Base-by-base conservation (phyloP, 1,140 invertebrate genomes). In the Neocloeon triangulifer region DNA sequence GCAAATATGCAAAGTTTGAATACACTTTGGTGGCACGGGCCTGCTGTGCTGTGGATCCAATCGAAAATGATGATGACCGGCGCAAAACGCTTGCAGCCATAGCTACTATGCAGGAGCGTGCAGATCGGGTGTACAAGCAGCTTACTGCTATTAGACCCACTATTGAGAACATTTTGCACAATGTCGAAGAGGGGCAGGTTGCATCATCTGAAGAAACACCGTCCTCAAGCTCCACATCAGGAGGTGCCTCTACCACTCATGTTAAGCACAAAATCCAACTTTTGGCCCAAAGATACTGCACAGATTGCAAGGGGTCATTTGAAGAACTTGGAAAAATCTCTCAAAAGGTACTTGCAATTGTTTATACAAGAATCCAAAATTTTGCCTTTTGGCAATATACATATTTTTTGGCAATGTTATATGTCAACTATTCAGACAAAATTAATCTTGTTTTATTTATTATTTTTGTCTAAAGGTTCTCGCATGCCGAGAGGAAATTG, bases 1-100 rank as follows among this genome's bases (percentile, higher is more conserved):
- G 91, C 59, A 97, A 97, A 56, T 97, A 97, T 56, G 92, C 91
- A n/a, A 95, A 96, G 54, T 95, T 98, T 52, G 92, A 97, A 56
- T 91, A 81, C 47, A 86, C 79, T 7, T 58, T 96, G 28, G 78
- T 76, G 3, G 86, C 78, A 2, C 68, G 81, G 23, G 91, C 85
- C 46, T 92, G 85, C 56, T 86, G 86, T 14, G 88, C 95, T 1
- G 27, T 29, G 14, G 89, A 96, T 60, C 84, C 85, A 0, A 94
- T 96, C 25, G 89, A 96, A 47, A 92, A 74, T 47, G 89, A 96
- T 46, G 89, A 96, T 42, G 91, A 96, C 54, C 62, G 91, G 1
- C 88, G 88, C 46, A 92, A 94, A 58, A 91, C 88, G 8, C 78
- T 95, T 4, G 67, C 71, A 2, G 76, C 73, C 7, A 92, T 96